Evolutionary conservation across 2,797 vertebrate genomes (phyloP).

Genomic region (Pseudomugil tenellus): DNA sequence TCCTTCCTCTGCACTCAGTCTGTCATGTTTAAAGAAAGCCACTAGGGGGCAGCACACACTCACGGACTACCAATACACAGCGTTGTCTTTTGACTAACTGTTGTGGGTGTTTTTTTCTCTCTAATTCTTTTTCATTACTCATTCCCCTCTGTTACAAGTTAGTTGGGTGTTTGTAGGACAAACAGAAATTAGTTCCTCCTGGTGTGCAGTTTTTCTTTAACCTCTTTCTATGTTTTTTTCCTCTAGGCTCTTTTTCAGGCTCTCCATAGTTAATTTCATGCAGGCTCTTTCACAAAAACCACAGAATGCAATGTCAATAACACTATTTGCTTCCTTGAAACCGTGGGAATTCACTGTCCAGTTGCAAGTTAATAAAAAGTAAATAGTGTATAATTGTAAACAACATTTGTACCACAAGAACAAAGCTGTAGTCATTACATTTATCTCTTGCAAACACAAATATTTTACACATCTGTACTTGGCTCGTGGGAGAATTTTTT

Average conservation of each 20-base stretch:
- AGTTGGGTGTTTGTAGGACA: background rate
- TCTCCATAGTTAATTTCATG: too few species aligned
- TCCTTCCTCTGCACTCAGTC: background rate
- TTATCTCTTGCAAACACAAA: background rate
- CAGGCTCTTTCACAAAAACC: background rate
- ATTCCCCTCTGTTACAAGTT: background rate
- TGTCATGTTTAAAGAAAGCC: slow-evolving; percentile 16
- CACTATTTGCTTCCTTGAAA: background rate
- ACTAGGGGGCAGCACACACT: slow-evolving; percentile 59
- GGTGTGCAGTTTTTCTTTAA: too few species aligned
- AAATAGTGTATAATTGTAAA: background rate
- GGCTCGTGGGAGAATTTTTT: background rate
- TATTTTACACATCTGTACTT: background rate
- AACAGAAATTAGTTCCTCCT: too few species aligned
- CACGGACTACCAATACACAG: background rate
- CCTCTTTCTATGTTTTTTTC: background rate
- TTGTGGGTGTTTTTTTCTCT: too few species aligned
- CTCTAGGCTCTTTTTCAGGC: background rate
- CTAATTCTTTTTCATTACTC: too few species aligned
- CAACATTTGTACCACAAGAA: too few species aligned
- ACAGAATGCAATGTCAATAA: background rate
- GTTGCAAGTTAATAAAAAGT: background rate
- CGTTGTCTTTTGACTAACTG: background rate
- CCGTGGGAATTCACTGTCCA: background rate
- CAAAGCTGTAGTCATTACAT: background rate